Conservation (phyloP, 2,888 invertebrate species). For the Balanococcus diminutus region DNA sequence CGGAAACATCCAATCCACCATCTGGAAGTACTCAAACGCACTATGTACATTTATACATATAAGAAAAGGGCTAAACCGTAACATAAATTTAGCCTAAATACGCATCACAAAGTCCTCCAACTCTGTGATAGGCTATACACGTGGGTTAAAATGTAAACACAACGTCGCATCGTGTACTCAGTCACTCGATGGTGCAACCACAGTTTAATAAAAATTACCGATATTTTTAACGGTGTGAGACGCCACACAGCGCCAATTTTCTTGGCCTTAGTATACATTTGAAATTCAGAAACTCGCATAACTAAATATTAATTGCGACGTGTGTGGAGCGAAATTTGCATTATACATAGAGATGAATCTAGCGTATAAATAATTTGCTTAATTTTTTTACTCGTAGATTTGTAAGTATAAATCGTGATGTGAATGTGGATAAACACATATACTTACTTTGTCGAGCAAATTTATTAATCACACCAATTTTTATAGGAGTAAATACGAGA, state of each 20-base stretch:
- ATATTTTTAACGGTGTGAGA: background rate
- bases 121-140: background rate
- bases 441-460: no score
- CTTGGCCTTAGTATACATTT: no score
- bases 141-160: background rate
- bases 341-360: background rate
- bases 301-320: background rate
- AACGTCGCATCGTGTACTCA: background rate
- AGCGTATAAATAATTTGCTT: no score
- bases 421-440: no score
- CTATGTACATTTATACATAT: no score
- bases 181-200: background rate
- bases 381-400: no score
- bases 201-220: background rate
- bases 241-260: background rate
- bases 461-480: no score
- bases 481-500: no score
- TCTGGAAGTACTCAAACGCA: background rate
- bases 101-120: background rate
- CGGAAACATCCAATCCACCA: background rate
- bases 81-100: background rate
- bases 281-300: background rate
- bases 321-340: background rate
- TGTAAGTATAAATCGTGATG: no score
- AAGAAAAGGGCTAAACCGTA: background rate